Percentiles rank a stretch among this genome's conserved stretches.
phyloP scores from a whole-genome alignment of 2,888 invertebrate genomes.

The Agrochola macilenta region DNA sequence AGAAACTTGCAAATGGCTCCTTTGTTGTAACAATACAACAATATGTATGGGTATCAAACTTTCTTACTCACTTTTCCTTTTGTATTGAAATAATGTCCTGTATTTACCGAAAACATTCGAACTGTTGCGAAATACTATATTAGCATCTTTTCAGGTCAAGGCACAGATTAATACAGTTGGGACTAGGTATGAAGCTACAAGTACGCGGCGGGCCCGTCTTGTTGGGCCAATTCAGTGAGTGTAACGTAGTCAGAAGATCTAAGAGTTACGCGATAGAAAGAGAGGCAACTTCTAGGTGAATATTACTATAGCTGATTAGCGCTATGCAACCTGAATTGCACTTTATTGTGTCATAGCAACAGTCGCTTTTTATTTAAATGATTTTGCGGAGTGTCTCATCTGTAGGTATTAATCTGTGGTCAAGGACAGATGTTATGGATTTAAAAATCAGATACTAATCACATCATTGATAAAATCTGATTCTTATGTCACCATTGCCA shows the following conservation, averaged over 20 bases:
- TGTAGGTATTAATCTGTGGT: background rate
- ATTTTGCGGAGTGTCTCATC: no score
- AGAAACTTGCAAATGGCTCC: background rate
- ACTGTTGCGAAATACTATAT: background rate
- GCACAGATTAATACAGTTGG: background rate
- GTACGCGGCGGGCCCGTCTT: no score
- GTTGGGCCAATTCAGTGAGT: no score
- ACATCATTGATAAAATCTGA: constrained; percentile 27
- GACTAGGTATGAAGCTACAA: no score
- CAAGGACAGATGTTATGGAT: constrained; percentile 24
- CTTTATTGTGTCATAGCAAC: no score
- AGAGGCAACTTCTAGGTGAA: no score
- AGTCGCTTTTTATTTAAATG: no score
- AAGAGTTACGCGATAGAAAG: no score
- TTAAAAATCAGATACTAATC: constrained; percentile 11
- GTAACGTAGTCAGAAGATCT: no score
- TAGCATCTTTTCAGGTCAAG: constrained; percentile 33
- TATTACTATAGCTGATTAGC: no score
- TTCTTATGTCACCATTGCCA: constrained; percentile 8
- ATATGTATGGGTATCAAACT: constrained; percentile 1
- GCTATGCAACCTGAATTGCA: no score
- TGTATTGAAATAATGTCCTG: background rate
- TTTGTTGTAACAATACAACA: background rate
- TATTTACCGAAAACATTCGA: background rate
- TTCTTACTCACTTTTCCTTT: background rate